Evolutionary conservation across 2,797 vertebrate species (phyloP), one percentile per base, ranked within the genome.

Genomic region (Adrianichthys oophorus): DNA sequence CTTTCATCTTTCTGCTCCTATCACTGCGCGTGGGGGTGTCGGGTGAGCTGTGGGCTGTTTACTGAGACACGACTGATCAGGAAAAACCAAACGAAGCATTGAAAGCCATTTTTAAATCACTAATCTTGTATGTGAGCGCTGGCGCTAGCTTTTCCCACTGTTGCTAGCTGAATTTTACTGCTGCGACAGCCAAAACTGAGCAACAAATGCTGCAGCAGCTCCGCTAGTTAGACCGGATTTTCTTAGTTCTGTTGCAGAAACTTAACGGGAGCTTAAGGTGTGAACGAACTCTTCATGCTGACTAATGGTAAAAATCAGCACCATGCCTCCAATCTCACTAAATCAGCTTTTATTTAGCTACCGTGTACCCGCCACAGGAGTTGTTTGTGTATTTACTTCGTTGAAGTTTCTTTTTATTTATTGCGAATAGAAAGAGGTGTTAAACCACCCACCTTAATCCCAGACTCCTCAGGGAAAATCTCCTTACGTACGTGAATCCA

Each of bases 141-240:
- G 21, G 15, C 71, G 71, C 52, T 80, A 79, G 86, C 78, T 45
- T 7, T 23, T 53, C 52, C 44, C 45, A 10, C 43, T 56, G 55
- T 56, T 72, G 82, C 80, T 87, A 87, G 78, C 84, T 59, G 53
- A 14, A 12, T 48, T 70, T 56, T 51, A 52, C 5, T 52, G 64
- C 55, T 64, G 15, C 24, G 49, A 79, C 41, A 72, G 65, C 65
- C 74, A 58, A 50, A 29, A 73, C 62, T 45, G 42, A 51, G 19
- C 41, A 19, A 26, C 52, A 60, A 37, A 24, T 48, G 37, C 18
- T 52, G 40, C 18, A 44, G 26, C 4, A 41, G 37, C 19, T 4
- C 10, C 15, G 15, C 14, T 21, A 19, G 48, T 15, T 52, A 50
- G 61, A 24, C 59, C 40, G 62, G 12, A 19, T 17, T 14, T 15